phyloP scores from a whole-genome alignment of 2,113 vertebrate genomes.

The Ictalurus punctatus region DNA sequence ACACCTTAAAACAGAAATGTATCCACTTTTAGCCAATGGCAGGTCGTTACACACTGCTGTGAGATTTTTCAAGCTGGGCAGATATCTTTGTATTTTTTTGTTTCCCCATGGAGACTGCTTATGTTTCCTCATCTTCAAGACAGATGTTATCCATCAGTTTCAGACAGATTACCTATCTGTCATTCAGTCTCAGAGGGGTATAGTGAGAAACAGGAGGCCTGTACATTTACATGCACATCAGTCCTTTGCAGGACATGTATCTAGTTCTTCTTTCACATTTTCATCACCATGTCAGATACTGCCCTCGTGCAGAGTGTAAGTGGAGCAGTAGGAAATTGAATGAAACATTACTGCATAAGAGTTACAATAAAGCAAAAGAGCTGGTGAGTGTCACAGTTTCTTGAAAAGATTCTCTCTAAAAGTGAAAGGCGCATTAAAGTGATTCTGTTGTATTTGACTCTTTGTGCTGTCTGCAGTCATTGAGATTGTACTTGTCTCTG shows the following conservation, averaged over 20 bases:
- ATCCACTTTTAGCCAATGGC: not conserved
- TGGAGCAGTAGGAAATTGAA: not conserved
- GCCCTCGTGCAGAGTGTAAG: not conserved
- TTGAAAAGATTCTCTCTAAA: not conserved
- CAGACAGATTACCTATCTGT: slow-evolving; percentile 11
- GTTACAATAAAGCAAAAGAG: not conserved
- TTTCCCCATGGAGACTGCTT: not conserved
- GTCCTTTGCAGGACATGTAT: not conserved
- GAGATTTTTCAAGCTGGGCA: slow-evolving; percentile 4
- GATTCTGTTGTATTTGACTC: not conserved
- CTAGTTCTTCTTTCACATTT: not conserved
- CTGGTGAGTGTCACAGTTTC: not conserved
- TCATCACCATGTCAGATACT: not conserved
- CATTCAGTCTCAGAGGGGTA: not conserved
- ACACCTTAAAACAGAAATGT: not conserved
- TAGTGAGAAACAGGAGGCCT: not conserved
- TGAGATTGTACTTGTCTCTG: not conserved
- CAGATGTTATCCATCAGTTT: slow-evolving; percentile 36
- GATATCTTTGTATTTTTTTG: not conserved
- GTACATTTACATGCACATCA: not conserved
- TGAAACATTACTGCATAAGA: not conserved
- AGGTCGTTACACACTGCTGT: not conserved
- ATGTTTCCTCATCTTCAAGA: not conserved
- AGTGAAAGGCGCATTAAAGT: not conserved
- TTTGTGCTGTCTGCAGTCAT: not conserved